A percentile compares a stretch with the other conserved stretches of the same genome.
Conservation (phyloP, 2,888 invertebrate species). For the Andrena trimmerana region DNA sequence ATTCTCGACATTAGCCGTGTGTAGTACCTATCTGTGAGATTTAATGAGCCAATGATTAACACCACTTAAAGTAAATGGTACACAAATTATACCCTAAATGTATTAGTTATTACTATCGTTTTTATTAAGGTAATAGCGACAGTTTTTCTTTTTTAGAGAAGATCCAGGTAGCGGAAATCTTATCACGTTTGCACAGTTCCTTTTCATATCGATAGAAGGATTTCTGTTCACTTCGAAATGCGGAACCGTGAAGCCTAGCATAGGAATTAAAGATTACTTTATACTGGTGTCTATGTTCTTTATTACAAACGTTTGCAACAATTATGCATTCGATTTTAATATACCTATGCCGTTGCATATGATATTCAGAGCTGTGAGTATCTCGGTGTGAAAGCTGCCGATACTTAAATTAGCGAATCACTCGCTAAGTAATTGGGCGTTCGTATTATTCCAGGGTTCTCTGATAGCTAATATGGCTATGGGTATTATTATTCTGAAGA, state of each 20-base stretch:
- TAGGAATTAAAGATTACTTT: conserved; percentile 92
- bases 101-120: background rate
- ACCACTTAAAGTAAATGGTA: background rate
- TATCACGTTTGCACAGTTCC: conserved; percentile 97
- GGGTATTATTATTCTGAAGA: conserved; percentile 95
- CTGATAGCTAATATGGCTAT: conserved; percentile 98
- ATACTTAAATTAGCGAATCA: background rate
- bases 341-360: conserved; percentile 99
- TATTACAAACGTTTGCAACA: conserved; percentile 95
- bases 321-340: conserved; percentile 98
- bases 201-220: conserved; percentile 96
- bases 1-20: background rate
- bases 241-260: conserved; percentile 91
- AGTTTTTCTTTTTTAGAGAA: conserved; percentile 87
- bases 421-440: background rate
- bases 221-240: conserved; percentile 94
- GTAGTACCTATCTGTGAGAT: background rate
- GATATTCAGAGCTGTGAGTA: conserved; percentile 96
- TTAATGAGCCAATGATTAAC: background rate
- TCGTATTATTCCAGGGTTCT: conserved; percentile 90
- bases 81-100: too few relatives aligned
- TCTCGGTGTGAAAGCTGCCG: background rate
- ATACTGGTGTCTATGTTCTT: conserved; percentile 96
- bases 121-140: background rate
- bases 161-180: conserved; percentile 97